Conservation (phyloP, 2,888 invertebrate genomes). For the Ligdia adustata region DNA sequence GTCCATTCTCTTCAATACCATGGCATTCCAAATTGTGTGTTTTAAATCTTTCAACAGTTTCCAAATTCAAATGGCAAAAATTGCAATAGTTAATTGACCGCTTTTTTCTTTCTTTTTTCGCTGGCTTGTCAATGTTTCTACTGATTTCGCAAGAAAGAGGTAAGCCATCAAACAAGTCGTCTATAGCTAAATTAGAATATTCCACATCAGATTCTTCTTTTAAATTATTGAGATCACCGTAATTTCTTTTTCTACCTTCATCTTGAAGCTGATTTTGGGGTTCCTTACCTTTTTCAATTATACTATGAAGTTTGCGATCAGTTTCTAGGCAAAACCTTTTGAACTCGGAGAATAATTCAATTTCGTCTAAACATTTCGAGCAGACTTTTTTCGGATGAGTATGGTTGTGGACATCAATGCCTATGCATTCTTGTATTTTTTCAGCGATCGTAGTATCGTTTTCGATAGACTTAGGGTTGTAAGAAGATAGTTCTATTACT, state of each 20-base stretch:
- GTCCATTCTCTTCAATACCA: constrained; percentile 50
- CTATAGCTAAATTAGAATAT: constrained; percentile 20
- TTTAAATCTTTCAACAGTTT: constrained; percentile 42
- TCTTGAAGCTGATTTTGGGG: too few species aligned
- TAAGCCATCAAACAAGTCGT: constrained; percentile 21
- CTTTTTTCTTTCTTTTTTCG: constrained; percentile 43
- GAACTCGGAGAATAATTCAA: constrained; percentile 62
- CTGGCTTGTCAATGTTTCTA: background rate
- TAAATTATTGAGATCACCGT: background rate
- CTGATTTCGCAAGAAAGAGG: constrained; percentile 13
- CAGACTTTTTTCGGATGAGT: constrained; percentile 58
- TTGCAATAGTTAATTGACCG: constrained; percentile 59
- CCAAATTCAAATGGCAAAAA: constrained; percentile 58
- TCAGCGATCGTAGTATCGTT: constrained; percentile 41
- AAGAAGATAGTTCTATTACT: constrained; percentile 41
- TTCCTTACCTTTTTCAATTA: constrained; percentile 35
- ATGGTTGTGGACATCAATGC: constrained; percentile 50
- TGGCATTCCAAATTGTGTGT: constrained; percentile 59
- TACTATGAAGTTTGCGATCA: constrained; percentile 52
- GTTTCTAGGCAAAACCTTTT: constrained; percentile 59
- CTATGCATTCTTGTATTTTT: constrained; percentile 59
- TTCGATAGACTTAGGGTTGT: constrained; percentile 30
- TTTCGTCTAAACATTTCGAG: constrained; percentile 50
- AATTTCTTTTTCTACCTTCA: constrained; percentile 21
- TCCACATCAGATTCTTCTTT: constrained; percentile 15